Percentiles rank a stretch among this genome's conserved stretches.
phyloP scores from a whole-genome alignment of 2,797 vertebrate genomes.

The Mico argentatus region DNA sequence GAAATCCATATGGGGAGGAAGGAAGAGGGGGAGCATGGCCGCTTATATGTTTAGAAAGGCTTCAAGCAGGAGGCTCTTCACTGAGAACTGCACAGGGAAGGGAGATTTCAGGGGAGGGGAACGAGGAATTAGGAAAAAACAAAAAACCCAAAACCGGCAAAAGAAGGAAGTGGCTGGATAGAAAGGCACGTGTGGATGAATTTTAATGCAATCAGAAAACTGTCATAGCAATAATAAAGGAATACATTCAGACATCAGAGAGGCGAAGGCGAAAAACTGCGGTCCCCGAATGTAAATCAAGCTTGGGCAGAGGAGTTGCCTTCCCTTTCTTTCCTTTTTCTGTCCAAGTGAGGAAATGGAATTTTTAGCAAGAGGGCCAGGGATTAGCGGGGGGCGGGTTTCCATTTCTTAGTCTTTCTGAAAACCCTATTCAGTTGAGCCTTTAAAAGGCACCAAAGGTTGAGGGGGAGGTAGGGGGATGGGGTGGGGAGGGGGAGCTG shows the following conservation, averaged over 20 bases:
- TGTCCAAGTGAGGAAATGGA: constrained; percentile 83
- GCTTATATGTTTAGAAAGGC: constrained; percentile 63
- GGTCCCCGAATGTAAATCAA: constrained; percentile 86
- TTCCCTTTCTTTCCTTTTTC: constrained; percentile 58
- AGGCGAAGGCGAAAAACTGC: constrained; percentile 79
- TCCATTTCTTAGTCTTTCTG: constrained; percentile 83
- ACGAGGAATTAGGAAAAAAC: constrained; percentile 28
- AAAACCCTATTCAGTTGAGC: constrained; percentile 82
- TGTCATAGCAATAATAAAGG: constrained; percentile 87
- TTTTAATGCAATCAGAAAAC: constrained; percentile 89
- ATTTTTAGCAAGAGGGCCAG: constrained; percentile 82
- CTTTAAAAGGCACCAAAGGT: constrained; percentile 65
- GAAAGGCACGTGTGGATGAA: constrained; percentile 83
- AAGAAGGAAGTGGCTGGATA: constrained; percentile 80
- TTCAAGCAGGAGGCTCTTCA: constrained; percentile 26
- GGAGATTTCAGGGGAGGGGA: not conserved
- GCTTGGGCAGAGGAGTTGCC: constrained; percentile 72
- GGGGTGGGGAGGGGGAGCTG: too few relatives aligned
- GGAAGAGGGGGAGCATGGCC: not conserved
- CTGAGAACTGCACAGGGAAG: constrained; percentile 62
- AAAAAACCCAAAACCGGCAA: constrained; percentile 64
- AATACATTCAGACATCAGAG: constrained; percentile 86
- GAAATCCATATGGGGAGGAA: not conserved
- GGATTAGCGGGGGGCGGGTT: constrained; percentile 82
- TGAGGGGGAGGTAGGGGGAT: not conserved